These are phyloP conservation scores for Smithornis capensis DNA, from an alignment of 2,113 vertebrate genomes.

Conservation along the genomic window DNA sequence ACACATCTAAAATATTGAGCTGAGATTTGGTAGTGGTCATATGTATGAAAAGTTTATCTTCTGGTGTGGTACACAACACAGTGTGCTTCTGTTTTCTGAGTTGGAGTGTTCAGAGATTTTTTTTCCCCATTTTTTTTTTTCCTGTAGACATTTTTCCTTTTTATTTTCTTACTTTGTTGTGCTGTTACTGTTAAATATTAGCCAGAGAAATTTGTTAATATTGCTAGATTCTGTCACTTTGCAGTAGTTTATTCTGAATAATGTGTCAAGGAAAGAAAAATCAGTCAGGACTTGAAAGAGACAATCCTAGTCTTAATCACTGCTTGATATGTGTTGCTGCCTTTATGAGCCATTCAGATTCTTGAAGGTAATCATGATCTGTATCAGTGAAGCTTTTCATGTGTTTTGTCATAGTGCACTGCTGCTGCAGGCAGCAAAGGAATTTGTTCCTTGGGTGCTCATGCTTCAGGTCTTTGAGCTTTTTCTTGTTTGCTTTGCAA, in stretches of 20 bases:
- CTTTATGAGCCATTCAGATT: neutral
- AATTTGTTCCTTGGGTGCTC: neutral
- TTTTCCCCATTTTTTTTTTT: neutral
- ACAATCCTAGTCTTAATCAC: neutral
- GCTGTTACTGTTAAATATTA: neutral
- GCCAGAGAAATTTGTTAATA: neutral
- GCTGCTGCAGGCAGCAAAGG: neutral
- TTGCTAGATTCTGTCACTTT: neutral
- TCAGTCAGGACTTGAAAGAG: neutral
- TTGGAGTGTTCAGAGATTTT: neutral
- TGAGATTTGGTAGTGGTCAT: neutral
- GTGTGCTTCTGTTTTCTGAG: neutral
- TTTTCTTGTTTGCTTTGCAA: neutral
- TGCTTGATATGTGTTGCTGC: neutral
- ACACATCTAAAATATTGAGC: neutral
- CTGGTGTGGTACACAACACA: neutral
- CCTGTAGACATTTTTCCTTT: too few relatives aligned
- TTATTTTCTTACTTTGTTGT: neutral
- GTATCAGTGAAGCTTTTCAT: neutral
- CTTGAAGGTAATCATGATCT: neutral
- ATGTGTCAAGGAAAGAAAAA: neutral
- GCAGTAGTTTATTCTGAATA: neutral
- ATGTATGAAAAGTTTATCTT: neutral
- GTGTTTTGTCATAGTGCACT: neutral
- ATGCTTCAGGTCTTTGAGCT: neutral